Conservation (phyloP, 2,797 vertebrate species). For the Siniperca scherzeri region DNA sequence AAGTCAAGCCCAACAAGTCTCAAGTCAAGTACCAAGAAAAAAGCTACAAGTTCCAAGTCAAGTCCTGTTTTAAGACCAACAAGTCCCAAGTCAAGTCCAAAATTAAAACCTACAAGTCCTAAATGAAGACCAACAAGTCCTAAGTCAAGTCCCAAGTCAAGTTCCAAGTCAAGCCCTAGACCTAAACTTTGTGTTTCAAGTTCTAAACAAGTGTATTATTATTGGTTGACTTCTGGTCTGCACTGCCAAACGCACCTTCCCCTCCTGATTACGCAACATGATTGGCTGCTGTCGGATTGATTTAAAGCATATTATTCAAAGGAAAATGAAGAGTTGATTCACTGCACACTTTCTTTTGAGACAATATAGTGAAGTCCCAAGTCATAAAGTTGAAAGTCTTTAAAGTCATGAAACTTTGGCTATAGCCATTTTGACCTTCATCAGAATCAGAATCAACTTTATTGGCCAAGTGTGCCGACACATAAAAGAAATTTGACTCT, state of each 20-base stretch:
- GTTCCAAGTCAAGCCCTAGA: not conserved
- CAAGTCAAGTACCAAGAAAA: no score
- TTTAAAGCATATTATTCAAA: not conserved
- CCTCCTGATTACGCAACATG: not conserved
- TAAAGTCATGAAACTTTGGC: no score
- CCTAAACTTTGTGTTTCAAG: not conserved
- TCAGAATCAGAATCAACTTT: not conserved
- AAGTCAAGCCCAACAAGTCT: no score
- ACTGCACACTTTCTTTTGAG: not conserved
- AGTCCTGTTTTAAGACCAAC: no score
- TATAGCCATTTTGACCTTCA: not conserved
- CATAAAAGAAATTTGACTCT: not conserved
- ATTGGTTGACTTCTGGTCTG: not conserved
- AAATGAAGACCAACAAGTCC: no score
- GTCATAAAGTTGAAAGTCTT: no score
- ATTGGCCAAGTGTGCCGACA: not conserved
- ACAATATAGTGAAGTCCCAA: not conserved
- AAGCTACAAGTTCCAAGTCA: no score
- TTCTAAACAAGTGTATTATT: not conserved
- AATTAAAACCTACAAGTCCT: no score
- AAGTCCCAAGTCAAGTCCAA: no score
- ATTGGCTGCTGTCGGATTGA: not conserved
- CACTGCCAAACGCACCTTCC: not conserved
- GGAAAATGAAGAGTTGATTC: not conserved
- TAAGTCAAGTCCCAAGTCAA: not conserved